Evolutionary conservation across 2,888 invertebrate genomes (phyloP), one percentile per base, ranked within the genome.

Genomic region (Notodonta ziczac): DNA sequence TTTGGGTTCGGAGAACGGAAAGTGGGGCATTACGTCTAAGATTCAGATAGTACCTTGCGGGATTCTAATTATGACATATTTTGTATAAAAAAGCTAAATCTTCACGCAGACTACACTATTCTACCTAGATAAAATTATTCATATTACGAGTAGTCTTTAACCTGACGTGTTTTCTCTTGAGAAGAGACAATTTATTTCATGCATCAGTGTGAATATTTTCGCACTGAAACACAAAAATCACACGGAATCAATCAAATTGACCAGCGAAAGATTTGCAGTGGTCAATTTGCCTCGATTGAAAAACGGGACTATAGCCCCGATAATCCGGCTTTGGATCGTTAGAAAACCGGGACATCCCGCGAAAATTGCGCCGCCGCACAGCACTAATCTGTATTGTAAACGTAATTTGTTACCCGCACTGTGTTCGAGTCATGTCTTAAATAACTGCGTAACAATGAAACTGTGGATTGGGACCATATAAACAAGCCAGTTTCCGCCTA

Each of bases 361-460:
- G 24, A 16, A 4, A 52, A 52, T 32, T 5, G 12, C 52, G 4
- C 32, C 24, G 10, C n/a, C 1, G 10, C 52, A 52, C 52, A 52
- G 2, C 52, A 52, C 52, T 52, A n/a, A 32, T 52, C 12, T 4
- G 32, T 57, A 57, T 60, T 69, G 59, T 50, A 53, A 60, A 66
- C 61, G 55, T 52, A 64, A 58, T 51, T 56, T 46, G 59, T 58
- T 73, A 69, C 72, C 72, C 59, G 64, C 50, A 63, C 58, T 24
- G 24, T 61, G 60, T 54, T 60, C 14, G 13, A 53, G 59, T 72
- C 60, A 69, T 24, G 0, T 62, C 65, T 63, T 61, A 62, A 70
- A 69, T 67, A 75, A 76, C 73, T 73, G 66, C 65, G 67, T 57
- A 61, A 51, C 54, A 56, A 61, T 58, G 71, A 59, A 63, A 54